Evolutionary conservation across 1,140 invertebrate species (phyloP), one percentile per base, ranked within the genome.

Genomic region (Leptinotarsa texana): DNA sequence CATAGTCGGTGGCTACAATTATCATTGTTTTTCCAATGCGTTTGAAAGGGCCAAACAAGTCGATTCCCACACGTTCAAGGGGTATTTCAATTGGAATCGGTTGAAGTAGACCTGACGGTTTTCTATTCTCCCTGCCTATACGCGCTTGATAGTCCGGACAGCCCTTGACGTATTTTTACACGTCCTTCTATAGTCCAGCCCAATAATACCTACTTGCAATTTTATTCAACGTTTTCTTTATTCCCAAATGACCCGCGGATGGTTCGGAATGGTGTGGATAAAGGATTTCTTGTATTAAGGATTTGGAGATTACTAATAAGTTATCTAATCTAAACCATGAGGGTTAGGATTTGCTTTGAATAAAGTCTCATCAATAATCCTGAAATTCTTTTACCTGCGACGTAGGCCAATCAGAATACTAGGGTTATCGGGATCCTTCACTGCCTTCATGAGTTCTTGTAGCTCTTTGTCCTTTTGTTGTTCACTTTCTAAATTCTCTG

Each of bases 1-100:
- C n/a, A n/a, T n/a, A n/a, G n/a, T n/a, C 76, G 22, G 78, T 80
- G n/a, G 75, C 80, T 4, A 81, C 80, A 5, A 78, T 68, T 21
- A 80, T 79, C n/a, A 79, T 51, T 17, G 75, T 77, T 68, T 80
- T 78, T 18, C 75, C 74, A 27, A 69, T 72, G 68, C 27, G 69
- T 33, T 63, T 42, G 63, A 80, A 57, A 57, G 51, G 51, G 13
- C 51, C 51, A 4, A 57, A n/a, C 3, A 57, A 17, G n/a, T 57
- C 15, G 51, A 57, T 57, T 57, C 51, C 51, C 13, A 17, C n/a
- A 17, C 15, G 51, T 17, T 57, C 51, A n/a, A 17, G 17, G 51
- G 51, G 51, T 17, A n/a, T 57, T 57, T 1, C 51, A 4, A 57
- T n/a, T 13, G 51, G 51, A 57, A 57, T 57, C 0, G 51, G 15